phyloP scores from a whole-genome alignment of 2,888 invertebrate species.

The Metellina segmentata region DNA sequence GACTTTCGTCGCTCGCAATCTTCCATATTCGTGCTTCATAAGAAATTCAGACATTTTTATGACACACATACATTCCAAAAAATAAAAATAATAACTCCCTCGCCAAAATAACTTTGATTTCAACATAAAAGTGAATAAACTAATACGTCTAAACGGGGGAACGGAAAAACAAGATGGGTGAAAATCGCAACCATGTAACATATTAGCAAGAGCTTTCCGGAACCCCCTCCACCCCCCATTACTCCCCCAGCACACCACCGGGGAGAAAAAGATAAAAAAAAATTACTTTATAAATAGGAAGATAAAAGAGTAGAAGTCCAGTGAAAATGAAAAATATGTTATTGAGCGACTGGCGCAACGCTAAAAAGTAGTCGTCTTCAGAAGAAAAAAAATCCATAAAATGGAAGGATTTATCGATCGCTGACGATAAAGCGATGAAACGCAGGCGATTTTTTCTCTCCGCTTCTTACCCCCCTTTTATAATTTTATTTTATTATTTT shows the following conservation, averaged over 20 bases:
- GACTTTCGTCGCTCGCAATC: background rate
- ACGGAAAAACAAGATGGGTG: conserved; percentile 2
- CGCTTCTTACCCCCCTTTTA: conserved; percentile 10
- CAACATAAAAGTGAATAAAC: background rate
- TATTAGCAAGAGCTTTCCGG: conserved; percentile 22
- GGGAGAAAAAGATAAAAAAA: conserved; percentile 2
- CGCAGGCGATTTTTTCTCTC: conserved; percentile 10
- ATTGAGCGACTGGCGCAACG: conserved; percentile 42
- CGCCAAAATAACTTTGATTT: background rate
- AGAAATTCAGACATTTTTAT: background rate
- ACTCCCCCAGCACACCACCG: too few species aligned
- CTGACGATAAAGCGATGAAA: conserved; percentile 49
- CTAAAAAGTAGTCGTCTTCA: conserved; percentile 31
- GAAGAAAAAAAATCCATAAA: conserved; percentile 34
- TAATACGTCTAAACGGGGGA: background rate
- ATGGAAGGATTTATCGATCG: conserved; percentile 48
- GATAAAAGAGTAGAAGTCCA: conserved; percentile 19
- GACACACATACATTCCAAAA: background rate
- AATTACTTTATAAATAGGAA: conserved; percentile 2
- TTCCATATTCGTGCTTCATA: background rate
- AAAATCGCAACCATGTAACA: conserved; percentile 20
- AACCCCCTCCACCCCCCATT: background rate
- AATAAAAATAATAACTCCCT: background rate
- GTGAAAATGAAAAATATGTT: conserved; percentile 57
- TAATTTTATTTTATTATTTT: conserved; percentile 3